These are phyloP conservation scores for Darevskia mixta DNA, from an alignment of 2,797 vertebrate genomes.

Conservation along the genomic window DNA sequence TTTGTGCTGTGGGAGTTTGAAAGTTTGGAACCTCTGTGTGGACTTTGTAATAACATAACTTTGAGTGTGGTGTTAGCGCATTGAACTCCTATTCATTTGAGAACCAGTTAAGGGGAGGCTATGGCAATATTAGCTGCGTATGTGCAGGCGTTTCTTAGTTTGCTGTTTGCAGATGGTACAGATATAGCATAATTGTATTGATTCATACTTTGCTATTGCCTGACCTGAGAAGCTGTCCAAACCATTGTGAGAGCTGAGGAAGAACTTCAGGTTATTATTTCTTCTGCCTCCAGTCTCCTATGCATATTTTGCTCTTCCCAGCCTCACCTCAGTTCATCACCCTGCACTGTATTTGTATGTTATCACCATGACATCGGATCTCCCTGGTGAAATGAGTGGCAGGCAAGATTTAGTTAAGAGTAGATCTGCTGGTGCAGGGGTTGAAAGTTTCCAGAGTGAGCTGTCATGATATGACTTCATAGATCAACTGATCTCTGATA, in stretches of 20 bases:
- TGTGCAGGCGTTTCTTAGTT: not conserved
- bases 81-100: slow-evolving; percentile 42
- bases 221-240: not conserved
- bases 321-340: not conserved
- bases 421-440: not conserved
- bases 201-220: not conserved
- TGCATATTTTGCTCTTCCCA: not conserved
- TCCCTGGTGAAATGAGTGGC: not conserved
- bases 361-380: not conserved
- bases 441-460: not conserved
- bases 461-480: not conserved
- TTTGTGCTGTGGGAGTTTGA: slow-evolving; percentile 15
- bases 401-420: not conserved
- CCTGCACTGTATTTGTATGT: not conserved
- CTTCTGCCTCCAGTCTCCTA: not conserved
- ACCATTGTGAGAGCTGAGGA: not conserved
- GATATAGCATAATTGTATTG: not conserved
- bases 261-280: not conserved
- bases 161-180: not conserved
- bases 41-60: slow-evolving; percentile 4
- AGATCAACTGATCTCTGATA: not conserved
- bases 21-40: slow-evolving; percentile 32
- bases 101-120: slow-evolving; percentile 5
- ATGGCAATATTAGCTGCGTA: slow-evolving; percentile 8
- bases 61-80: slow-evolving; percentile 28